These are phyloP conservation scores for Chionodraco myersi DNA, from an alignment of 2,113 vertebrate species.

Conservation along the genomic window DNA sequence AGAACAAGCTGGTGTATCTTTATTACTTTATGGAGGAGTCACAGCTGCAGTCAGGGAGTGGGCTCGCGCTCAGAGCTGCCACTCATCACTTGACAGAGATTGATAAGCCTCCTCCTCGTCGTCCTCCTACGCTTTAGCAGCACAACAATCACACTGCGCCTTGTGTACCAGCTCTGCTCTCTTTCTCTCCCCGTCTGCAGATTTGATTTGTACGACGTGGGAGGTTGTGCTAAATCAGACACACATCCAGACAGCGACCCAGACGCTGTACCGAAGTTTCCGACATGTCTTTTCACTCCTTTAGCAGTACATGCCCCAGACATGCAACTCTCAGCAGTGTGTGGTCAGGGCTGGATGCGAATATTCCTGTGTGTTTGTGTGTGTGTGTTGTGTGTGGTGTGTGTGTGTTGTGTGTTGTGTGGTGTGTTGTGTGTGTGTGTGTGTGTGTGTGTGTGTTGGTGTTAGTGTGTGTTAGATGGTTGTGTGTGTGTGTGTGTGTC, in stretches of 20 bases:
- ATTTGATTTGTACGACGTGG: conserved; percentile 12
- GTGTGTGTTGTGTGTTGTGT: conserved; percentile 35
- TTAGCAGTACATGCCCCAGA: conserved; percentile 6
- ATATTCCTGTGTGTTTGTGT: conserved; percentile 19
- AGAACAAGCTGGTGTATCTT: not conserved
- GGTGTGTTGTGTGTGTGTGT: conserved; percentile 17
- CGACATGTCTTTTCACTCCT: conserved; percentile 25
- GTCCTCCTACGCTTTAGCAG: conserved; percentile 7
- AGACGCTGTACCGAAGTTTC: conserved; percentile 24
- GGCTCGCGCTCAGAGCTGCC: not conserved
- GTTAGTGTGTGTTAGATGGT: too few species aligned
- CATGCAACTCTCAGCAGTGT: conserved; percentile 32
- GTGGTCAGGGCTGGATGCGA: conserved; percentile 37
- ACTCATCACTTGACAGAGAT: not conserved
- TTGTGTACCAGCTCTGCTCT: conserved; percentile 8
- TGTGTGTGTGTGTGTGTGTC: conserved; percentile 28
- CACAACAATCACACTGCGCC: not conserved
- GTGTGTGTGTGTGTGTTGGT: conserved; percentile 4
- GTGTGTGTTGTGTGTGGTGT: conserved; percentile 39
- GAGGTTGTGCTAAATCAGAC: conserved; percentile 24
- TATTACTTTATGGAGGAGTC: not conserved
- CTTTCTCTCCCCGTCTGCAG: not conserved
- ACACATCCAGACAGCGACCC: conserved; percentile 27
- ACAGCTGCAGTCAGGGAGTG: not conserved
- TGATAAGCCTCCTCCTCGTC: conserved; percentile 4